A percentile compares a stretch with the other conserved stretches of the same genome.
These are phyloP conservation scores for Drosophila lutescens DNA, from an alignment of 2,888 invertebrate species.

Conservation along the genomic window DNA sequence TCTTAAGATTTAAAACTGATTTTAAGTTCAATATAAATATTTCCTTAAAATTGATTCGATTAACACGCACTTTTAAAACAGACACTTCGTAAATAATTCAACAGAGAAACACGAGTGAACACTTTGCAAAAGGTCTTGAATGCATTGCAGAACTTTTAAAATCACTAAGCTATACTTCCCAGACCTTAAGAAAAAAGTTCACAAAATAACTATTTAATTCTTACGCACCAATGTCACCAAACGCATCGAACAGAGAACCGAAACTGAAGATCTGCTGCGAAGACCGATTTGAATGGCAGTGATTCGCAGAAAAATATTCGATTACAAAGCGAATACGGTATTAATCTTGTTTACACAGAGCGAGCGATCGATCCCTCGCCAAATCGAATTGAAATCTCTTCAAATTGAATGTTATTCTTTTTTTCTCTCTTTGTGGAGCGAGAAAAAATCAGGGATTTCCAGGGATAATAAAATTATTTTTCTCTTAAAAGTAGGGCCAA, in stretches of 20 bases:
- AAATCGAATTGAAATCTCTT: slow-evolving; percentile 8
- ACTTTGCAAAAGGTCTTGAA: slow-evolving; percentile 11
- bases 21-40: no score
- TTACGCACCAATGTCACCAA: not conserved
- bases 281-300: not conserved
- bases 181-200: slow-evolving; percentile 8
- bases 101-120: not conserved
- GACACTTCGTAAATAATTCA: not conserved
- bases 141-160: not conserved
- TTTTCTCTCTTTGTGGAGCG: not conserved
- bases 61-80: no score
- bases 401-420: slow-evolving; percentile 22
- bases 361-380: not conserved
- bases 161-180: not conserved
- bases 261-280: slow-evolving; percentile 2
- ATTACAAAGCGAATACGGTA: not conserved
- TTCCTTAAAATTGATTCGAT: no score
- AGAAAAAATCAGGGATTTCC: not conserved
- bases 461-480: slow-evolving; percentile 76
- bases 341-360: not conserved
- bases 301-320: not conserved
- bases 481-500: slow-evolving; percentile 57
- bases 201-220: not conserved
- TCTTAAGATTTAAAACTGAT: no score
- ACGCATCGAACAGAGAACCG: not conserved